Evolutionary conservation across 2,113 vertebrate species (phyloP).

Genomic region (Candoia aspera): DNA sequence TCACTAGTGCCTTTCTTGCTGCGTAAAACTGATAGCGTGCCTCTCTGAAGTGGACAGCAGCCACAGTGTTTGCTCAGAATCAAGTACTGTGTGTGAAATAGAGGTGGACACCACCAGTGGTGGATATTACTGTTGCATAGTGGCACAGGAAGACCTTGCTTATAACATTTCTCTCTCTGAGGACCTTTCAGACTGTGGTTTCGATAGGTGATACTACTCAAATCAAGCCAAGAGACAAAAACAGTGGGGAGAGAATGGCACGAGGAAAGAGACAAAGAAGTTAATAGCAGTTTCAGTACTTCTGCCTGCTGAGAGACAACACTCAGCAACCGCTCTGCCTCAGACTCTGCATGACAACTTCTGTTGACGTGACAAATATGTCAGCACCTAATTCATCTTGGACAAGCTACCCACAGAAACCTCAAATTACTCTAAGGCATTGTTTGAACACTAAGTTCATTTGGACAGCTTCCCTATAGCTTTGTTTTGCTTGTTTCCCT

Average conservation of each 20-base stretch:
- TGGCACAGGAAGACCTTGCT: neutral
- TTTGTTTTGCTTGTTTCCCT: neutral
- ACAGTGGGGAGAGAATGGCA: neutral
- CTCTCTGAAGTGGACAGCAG: no score
- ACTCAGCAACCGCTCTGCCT: neutral
- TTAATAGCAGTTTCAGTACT: rapidly evolving
- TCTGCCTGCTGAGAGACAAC: neutral
- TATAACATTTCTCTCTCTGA: neutral
- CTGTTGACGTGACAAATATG: neutral
- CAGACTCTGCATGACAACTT: neutral
- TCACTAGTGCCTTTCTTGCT: neutral
- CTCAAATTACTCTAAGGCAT: neutral
- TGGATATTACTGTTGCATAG: neutral
- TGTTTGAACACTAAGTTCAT: neutral
- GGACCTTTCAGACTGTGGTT: neutral
- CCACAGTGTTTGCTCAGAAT: neutral
- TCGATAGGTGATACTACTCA: neutral
- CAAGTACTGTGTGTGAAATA: neutral
- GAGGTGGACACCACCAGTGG: neutral
- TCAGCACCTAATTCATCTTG: neutral
- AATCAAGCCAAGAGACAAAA: neutral
- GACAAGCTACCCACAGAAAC: neutral
- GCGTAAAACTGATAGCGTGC: neutral
- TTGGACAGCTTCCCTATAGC: neutral
- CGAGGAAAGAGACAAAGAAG: neutral